Percentiles rank a stretch among this genome's conserved stretches.
These are phyloP conservation scores for Pseudococcus longispinus DNA, from an alignment of 2,888 invertebrate species.

Conservation along the genomic window DNA sequence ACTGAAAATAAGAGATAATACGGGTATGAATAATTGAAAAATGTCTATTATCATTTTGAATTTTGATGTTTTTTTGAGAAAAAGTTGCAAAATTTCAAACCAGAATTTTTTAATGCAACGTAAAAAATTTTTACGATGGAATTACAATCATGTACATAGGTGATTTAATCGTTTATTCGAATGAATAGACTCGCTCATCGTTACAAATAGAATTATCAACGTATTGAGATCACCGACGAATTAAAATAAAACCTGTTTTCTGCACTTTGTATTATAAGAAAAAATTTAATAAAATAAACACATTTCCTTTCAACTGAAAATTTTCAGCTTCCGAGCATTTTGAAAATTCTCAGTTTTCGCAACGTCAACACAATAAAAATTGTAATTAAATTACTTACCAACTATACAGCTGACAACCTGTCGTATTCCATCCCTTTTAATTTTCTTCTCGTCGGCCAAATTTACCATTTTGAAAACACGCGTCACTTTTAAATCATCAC, in stretches of 20 bases:
- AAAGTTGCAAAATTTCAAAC: neutral
- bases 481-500: conserved; percentile 27
- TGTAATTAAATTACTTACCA: conserved; percentile 10
- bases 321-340: neutral
- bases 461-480: neutral
- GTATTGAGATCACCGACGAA: neutral
- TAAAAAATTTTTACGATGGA: neutral
- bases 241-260: neutral
- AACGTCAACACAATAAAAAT: neutral
- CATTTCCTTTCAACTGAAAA: neutral
- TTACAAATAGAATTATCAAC: neutral
- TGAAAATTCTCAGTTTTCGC: neutral
- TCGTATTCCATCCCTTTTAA: conserved; percentile 35
- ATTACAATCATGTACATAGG: neutral
- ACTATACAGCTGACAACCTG: conserved; percentile 17
- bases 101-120: neutral
- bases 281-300: neutral
- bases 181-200: neutral
- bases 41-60: neutral
- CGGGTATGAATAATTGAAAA: neutral
- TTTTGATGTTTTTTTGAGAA: neutral
- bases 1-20: neutral
- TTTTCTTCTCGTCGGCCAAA: conserved; percentile 31
- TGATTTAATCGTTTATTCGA: neutral
- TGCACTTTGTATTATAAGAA: neutral